These are phyloP conservation scores for Macrophya annulata DNA, from an alignment of 2,888 invertebrate genomes.

Conservation along the genomic window DNA sequence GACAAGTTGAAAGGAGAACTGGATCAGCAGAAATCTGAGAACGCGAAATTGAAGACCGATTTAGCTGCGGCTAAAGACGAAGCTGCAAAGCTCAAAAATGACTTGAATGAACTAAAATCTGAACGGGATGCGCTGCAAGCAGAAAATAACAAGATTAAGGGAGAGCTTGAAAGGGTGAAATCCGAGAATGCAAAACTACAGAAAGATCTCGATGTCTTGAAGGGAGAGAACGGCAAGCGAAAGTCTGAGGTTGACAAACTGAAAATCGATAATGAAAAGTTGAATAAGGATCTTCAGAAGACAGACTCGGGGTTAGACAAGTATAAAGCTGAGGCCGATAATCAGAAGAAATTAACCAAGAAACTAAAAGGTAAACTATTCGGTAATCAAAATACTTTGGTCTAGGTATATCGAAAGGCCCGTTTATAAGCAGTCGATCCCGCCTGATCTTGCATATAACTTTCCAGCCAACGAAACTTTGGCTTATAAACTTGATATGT, in stretches of 20 bases:
- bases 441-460: too few species aligned
- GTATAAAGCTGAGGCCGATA: conserved; percentile 16
- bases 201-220: conserved; percentile 40
- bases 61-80: conserved; percentile 55
- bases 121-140: conserved; percentile 57
- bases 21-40: conserved; percentile 57
- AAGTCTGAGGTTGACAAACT: conserved; percentile 58
- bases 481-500: too few species aligned
- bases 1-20: conserved; percentile 57
- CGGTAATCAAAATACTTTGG: conserved; percentile 9
- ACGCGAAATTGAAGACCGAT: conserved; percentile 56
- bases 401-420: too few species aligned
- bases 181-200: conserved; percentile 14
- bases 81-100: conserved; percentile 56
- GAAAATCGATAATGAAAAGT: conserved; percentile 59
- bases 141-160: conserved; percentile 61
- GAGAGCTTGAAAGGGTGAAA: conserved; percentile 53
- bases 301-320: neutral
- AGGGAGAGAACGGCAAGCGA: conserved; percentile 57
- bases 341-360: neutral
- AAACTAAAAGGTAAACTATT: conserved; percentile 43
- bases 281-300: conserved; percentile 51
- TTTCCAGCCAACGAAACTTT: too few species aligned
- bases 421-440: too few species aligned
- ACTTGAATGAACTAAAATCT: conserved; percentile 58